A percentile compares a stretch with the other conserved stretches of the same genome.
These are phyloP conservation scores for Hemitrygon akajei DNA, from an alignment of 2,797 vertebrate species.

Conservation along the genomic window DNA sequence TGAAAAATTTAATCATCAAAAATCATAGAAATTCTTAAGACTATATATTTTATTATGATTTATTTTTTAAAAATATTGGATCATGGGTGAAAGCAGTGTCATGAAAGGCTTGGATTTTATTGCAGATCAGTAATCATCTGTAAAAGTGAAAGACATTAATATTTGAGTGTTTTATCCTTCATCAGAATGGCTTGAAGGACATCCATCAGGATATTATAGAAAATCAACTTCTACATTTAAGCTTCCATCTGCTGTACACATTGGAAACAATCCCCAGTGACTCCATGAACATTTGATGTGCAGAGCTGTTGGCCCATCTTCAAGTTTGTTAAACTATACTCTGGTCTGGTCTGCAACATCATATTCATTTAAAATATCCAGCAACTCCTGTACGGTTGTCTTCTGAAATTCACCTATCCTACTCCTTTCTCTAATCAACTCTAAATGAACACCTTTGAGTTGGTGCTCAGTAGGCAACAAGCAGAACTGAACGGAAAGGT, in stretches of 20 bases:
- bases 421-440: not conserved
- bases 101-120: not conserved
- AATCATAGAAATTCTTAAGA: not conserved
- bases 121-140: not conserved
- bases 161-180: not conserved
- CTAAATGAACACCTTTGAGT: not conserved
- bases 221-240: not conserved
- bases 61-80: not conserved
- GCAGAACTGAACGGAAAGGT: not conserved
- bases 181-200: not conserved
- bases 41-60: not conserved
- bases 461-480: not conserved
- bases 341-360: not conserved
- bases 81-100: not conserved
- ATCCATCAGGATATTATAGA: not conserved
- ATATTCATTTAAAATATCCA: not conserved
- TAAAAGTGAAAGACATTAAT: not conserved
- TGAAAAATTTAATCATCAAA: not conserved
- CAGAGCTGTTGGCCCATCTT: not conserved
- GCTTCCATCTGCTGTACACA: not conserved
- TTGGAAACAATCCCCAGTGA: not conserved
- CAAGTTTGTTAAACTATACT: not conserved
- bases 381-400: not conserved
- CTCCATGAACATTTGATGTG: not conserved
- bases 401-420: not conserved